Conservation (phyloP, 2,888 invertebrate genomes). For the Agonopterix subpropinquella region DNA sequence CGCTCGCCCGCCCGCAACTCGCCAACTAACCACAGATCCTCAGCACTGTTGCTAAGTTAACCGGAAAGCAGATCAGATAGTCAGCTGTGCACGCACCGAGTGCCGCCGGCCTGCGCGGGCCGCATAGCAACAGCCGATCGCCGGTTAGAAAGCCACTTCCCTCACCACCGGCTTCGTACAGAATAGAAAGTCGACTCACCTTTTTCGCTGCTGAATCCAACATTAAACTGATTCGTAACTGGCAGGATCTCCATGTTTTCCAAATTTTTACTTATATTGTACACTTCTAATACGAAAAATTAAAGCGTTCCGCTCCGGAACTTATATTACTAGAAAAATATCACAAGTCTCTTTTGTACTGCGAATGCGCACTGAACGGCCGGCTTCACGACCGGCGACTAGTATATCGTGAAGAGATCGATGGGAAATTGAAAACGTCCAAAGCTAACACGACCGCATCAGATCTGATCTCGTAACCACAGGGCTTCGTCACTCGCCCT, state of each 20-base stretch:
- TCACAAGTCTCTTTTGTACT: slow-evolving; percentile 76
- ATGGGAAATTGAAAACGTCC: slow-evolving; percentile 44
- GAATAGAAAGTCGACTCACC: slow-evolving; percentile 77
- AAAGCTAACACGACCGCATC: slow-evolving; percentile 65
- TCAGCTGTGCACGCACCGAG: slow-evolving; percentile 9
- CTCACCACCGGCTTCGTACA: slow-evolving; percentile 30
- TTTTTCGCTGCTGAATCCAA: slow-evolving; percentile 85
- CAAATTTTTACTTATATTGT: slow-evolving; percentile 75
- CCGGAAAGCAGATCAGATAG: neutral
- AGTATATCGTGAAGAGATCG: slow-evolving; percentile 63
- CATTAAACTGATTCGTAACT: slow-evolving; percentile 84
- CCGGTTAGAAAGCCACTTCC: slow-evolving; percentile 65
- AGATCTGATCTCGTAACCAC: slow-evolving; percentile 74
- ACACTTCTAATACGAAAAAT: slow-evolving; percentile 67
- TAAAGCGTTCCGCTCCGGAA: slow-evolving; percentile 63
- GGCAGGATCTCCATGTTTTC: slow-evolving; percentile 87
- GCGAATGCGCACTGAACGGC: slow-evolving; percentile 63
- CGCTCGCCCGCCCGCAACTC: neutral
- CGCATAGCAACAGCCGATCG: slow-evolving; percentile 60
- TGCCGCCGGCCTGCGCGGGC: slow-evolving; percentile 46
- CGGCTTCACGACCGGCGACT: slow-evolving; percentile 60
- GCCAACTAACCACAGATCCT: neutral
- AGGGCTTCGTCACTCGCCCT: slow-evolving; percentile 69
- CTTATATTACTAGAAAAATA: slow-evolving; percentile 69
- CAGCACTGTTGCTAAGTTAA: neutral